Percentiles rank a stretch among this genome's conserved stretches.
These are phyloP conservation scores for Chionodraco myersi DNA, from an alignment of 2,113 vertebrate species.

Conservation along the genomic window DNA sequence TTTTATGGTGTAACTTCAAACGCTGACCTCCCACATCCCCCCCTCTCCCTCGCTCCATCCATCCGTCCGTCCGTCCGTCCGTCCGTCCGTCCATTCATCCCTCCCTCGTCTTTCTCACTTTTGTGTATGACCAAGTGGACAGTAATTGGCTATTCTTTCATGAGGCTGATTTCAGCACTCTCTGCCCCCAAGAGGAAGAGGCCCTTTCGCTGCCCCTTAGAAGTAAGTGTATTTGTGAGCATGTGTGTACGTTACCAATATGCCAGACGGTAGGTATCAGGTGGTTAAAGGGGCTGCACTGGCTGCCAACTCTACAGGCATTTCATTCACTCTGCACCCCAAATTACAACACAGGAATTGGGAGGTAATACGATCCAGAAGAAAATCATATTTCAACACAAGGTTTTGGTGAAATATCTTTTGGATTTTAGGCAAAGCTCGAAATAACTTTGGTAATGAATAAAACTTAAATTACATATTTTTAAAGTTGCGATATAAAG, in stretches of 20 bases:
- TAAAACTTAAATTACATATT: slow-evolving; percentile 10
- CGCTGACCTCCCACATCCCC: slow-evolving; percentile 72
- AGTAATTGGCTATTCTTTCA: slow-evolving; percentile 85
- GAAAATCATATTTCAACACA: slow-evolving; percentile 23
- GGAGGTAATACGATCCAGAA: slow-evolving; percentile 47
- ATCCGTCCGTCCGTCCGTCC: slow-evolving; percentile 39
- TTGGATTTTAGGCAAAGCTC: slow-evolving; percentile 20
- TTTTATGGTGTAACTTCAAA: slow-evolving; percentile 89
- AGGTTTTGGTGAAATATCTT: slow-evolving; percentile 17
- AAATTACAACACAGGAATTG: slow-evolving; percentile 46
- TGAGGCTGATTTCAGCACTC: slow-evolving; percentile 72
- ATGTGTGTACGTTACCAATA: slow-evolving; percentile 62
- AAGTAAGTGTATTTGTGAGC: slow-evolving; percentile 58
- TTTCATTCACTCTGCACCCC: slow-evolving; percentile 49
- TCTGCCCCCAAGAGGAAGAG: slow-evolving; percentile 66
- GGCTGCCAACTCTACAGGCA: slow-evolving; percentile 50
- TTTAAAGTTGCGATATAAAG: slow-evolving; percentile 21
- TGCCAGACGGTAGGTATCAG: slow-evolving; percentile 71
- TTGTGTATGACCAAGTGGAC: slow-evolving; percentile 83
- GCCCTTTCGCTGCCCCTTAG: slow-evolving; percentile 74
- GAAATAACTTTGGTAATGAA: slow-evolving; percentile 16
- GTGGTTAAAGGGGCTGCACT: slow-evolving; percentile 52
- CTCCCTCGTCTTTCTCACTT: slow-evolving; percentile 72
- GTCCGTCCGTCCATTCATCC: slow-evolving; percentile 47
- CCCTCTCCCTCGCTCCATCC: slow-evolving; percentile 65